Base-by-base conservation (phyloP, 2,113 vertebrate genomes). In the Narcine bancroftii region DNA sequence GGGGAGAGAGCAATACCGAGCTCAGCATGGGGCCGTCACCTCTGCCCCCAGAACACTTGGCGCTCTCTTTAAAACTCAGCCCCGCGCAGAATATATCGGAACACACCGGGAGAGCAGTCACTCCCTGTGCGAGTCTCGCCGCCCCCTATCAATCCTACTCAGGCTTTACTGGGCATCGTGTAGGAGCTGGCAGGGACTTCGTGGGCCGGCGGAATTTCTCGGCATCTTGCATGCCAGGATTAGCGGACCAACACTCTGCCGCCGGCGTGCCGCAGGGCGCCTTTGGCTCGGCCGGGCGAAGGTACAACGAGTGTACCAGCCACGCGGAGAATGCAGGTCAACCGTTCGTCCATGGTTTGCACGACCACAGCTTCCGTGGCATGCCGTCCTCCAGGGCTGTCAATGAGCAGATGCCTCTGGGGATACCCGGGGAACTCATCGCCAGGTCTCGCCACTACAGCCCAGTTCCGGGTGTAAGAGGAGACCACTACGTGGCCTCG, bases 11-110 rank as follows among this genome's bases (percentile, higher is more conserved):
- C 94, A 94, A 96, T 95, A 94, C 94, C 94, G 93, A 95, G 92
- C 93, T 92, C 94, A 95, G 94, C 93, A 92, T 96, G 94, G 93
- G 95, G 95, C 94, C 95, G 95, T 94, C 95, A 95, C 94, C 95
- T 95, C 95, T 94, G 95, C 94, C 95, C 94, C 93, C 93, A 94
- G 93, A 95, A 93, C 93, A 95, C 93, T 93, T 94, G 93, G 94
- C 94, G 93, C 94, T 94, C 95, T 93, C 93, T 94, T 95, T 95
- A 96, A 97, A 97, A 96, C 95, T 96, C 95, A 96, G 96, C 94
- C 93, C 95, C 93, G 95, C 94, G 93, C 94, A 93, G 95, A 93
- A 93, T 96, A 95, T 96, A 94, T 94, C 95, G 95, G 96, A 96
- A 94, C 95, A 96, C 79, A 93, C 94, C 93, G 95, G 95, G 93